Conservation (phyloP, 2,797 vertebrate genomes). For the Artibeus jamaicensis region DNA sequence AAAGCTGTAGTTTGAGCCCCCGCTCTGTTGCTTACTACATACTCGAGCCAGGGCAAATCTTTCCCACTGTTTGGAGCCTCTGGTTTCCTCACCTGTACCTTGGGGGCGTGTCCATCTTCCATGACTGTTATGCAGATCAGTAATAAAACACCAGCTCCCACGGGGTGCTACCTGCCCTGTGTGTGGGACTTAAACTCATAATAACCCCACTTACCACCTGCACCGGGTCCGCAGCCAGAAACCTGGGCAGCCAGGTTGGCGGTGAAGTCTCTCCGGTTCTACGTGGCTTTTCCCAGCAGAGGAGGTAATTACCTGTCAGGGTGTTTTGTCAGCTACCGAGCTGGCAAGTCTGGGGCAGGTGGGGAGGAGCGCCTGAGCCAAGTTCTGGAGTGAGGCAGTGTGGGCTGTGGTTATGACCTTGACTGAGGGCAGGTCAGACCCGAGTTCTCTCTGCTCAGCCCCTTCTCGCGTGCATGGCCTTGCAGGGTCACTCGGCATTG, state of each 20-base stretch:
- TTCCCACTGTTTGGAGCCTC: not conserved
- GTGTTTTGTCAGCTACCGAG: not conserved
- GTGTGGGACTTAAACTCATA: accelerated
- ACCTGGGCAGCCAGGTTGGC: accelerated
- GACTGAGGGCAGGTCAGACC: not conserved
- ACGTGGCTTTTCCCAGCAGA: not conserved
- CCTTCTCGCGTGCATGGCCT: not conserved
- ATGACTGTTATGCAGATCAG: accelerated
- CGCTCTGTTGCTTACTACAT: not conserved
- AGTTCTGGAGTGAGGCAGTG: not conserved
- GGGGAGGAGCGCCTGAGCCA: not conserved
- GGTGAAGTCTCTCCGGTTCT: not conserved
- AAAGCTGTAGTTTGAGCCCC: not conserved
- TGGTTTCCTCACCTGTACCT: not conserved
- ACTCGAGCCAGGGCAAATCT: not conserved
- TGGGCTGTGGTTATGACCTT: not conserved
- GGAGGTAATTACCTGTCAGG: accelerated
- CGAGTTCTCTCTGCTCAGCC: not conserved
- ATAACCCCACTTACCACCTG: accelerated
- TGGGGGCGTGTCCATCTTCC: not conserved
- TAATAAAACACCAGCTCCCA: too few species aligned
- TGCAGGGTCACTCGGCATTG: not conserved
- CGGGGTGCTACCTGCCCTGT: accelerated
- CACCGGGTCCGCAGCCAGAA: not conserved
- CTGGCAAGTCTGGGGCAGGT: accelerated